Evolutionary conservation across 2,888 invertebrate genomes (phyloP).

Genomic region (Epicampocera succincta): DNA sequence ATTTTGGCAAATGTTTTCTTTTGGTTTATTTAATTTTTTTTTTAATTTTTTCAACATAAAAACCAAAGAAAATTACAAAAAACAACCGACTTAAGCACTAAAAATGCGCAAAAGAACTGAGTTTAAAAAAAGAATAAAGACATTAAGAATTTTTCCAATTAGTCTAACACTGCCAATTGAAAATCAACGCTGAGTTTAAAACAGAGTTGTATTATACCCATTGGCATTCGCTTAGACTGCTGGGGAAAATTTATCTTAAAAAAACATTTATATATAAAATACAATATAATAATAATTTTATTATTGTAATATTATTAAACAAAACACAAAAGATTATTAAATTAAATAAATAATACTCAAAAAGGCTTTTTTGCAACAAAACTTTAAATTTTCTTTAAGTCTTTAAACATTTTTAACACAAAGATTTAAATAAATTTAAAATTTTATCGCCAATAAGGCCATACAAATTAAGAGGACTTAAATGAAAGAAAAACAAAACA

Average conservation of each 20-base stretch:
- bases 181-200: constrained; percentile 44
- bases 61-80: constrained; percentile 13
- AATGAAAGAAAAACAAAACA: constrained; percentile 3
- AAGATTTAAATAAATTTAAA: constrained; percentile 24
- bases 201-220: constrained; percentile 51
- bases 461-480: constrained; percentile 25
- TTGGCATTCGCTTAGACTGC: constrained; percentile 55
- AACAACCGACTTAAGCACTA: constrained; percentile 64
- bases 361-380: constrained; percentile 9
- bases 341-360: no score
- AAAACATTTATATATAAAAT: not conserved
- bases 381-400: constrained; percentile 23
- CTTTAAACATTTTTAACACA: not conserved
- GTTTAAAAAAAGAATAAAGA: constrained; percentile 55
- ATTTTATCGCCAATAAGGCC: constrained; percentile 14
- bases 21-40: not conserved
- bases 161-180: constrained; percentile 52
- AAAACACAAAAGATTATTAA: no score
- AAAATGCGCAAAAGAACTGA: constrained; percentile 70
- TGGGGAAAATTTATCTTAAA: constrained; percentile 43
- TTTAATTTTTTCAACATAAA: constrained; percentile 25
- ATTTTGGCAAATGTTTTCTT: not conserved
- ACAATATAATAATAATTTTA: constrained; percentile 18
- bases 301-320: constrained; percentile 43
- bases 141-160: constrained; percentile 58